Conservation (phyloP, 1,140 invertebrate species). For the Venturia canescens region DNA sequence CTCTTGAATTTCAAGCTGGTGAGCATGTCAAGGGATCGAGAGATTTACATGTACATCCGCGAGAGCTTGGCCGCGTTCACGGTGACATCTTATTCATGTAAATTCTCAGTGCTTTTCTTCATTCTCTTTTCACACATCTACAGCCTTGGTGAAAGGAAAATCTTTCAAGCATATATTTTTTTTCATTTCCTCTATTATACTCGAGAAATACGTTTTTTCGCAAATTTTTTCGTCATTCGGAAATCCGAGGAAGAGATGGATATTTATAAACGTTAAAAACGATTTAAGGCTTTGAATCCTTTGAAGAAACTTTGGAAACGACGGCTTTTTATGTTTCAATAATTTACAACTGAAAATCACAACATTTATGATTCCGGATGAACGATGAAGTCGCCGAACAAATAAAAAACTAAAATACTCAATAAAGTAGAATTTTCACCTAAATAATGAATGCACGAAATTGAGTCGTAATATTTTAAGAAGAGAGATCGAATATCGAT, state of each 20-base stretch:
- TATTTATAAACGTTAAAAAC: background rate
- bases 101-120: conserved; percentile 33
- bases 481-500: conserved; percentile 9
- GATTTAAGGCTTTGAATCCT: too few relatives aligned
- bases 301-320: too few relatives aligned
- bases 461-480: conserved; percentile 37
- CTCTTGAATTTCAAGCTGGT: conserved; percentile 20
- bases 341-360: too few relatives aligned
- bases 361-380: too few relatives aligned
- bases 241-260: too few relatives aligned
- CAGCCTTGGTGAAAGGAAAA: background rate
- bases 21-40: conserved; percentile 15
- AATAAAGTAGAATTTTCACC: too few relatives aligned
- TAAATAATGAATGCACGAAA: conserved; percentile 13
- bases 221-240: background rate
- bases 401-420: too few relatives aligned
- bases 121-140: background rate
- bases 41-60: conserved; percentile 29
- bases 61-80: conserved; percentile 33
- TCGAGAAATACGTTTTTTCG: background rate
- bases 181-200: background rate
- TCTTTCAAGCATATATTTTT: conserved; percentile 3
- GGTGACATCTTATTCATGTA: conserved; percentile 50
- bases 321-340: too few relatives aligned
- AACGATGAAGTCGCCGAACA: too few relatives aligned